Evolutionary conservation across 2,113 vertebrate genomes (phyloP).

Genomic region (Pionites leucogaster): DNA sequence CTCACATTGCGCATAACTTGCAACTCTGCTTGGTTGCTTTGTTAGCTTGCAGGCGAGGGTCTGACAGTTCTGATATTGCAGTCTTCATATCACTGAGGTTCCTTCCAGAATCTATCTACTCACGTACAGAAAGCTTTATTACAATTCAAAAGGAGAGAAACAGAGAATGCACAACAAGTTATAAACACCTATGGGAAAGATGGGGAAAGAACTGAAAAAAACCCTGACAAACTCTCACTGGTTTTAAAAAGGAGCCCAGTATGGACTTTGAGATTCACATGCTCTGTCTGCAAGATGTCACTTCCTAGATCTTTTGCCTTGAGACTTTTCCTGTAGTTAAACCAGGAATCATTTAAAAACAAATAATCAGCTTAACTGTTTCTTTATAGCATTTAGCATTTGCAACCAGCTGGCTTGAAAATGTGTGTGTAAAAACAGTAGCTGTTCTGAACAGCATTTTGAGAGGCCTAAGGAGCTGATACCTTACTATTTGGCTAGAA

Average conservation of each 20-base stretch:
- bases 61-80: background rate
- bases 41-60: background rate
- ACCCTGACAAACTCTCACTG: background rate
- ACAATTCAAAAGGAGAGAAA: background rate
- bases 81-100: background rate
- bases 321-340: background rate
- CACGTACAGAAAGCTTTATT: background rate
- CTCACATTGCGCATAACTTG: accelerated
- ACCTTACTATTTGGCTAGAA: background rate
- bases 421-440: background rate
- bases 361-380: background rate
- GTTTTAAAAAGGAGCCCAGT: background rate
- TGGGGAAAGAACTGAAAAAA: accelerated
- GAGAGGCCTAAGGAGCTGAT: background rate
- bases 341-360: background rate
- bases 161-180: background rate
- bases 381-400: background rate
- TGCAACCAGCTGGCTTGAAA: background rate
- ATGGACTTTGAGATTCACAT: background rate
- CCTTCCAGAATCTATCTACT: background rate
- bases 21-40: background rate
- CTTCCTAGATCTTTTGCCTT: background rate
- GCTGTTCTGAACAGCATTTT: background rate
- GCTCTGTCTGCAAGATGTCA: background rate
- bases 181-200: background rate